Evolutionary conservation across 2,113 vertebrate species (phyloP), one percentile per base, ranked within the genome.

Genomic region (Pachyramphus minor): DNA sequence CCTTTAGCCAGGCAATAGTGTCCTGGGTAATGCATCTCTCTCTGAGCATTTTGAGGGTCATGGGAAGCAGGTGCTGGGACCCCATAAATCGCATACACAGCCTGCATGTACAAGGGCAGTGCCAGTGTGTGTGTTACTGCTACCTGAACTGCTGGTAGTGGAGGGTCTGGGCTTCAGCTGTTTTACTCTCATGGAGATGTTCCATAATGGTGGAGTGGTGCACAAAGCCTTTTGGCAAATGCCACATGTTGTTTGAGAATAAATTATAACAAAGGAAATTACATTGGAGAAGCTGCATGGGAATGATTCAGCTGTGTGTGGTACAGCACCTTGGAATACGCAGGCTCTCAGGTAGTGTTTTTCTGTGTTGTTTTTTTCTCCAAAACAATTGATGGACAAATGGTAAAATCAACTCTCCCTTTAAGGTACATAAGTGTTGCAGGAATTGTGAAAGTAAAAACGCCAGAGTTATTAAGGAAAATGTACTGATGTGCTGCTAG

Each of bases 41-140:
- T 76, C n/a, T 87, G 81, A 39, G 45, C 42, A 8, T 39, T 37
- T 15, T 77, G 50, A 71, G 59, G 39, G 44, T 6, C 28, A 18
- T 0, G 3, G 39, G 28, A 53, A 45, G 35, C 31, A 45, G 62
- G 14, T 35, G 37, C 58, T 41, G 71, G 58, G 49, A 41, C 12
- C 49, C 58, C 14, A 0, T 6, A 16, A 45, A 23, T 53, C 0
- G 0, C 53, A 11, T 6, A 4, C 4, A 3, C 50, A 78, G 35
- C 58, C 24, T 1, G 9, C 41, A 12, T 5, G 0, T 23, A 24
- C 4, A 39, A n/a, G 42, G 44, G 41, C 81, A 84, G 60, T 4
- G 14, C 60, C 31, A 5, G 3, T 0, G 0, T 52, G 42, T 9
- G 19, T 52, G 71, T 5, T 49, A 12, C 47, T 42, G 52, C 58